These are phyloP conservation scores for Petrocephalus sullivani DNA, from an alignment of 2,797 vertebrate genomes.

Conservation along the genomic window DNA sequence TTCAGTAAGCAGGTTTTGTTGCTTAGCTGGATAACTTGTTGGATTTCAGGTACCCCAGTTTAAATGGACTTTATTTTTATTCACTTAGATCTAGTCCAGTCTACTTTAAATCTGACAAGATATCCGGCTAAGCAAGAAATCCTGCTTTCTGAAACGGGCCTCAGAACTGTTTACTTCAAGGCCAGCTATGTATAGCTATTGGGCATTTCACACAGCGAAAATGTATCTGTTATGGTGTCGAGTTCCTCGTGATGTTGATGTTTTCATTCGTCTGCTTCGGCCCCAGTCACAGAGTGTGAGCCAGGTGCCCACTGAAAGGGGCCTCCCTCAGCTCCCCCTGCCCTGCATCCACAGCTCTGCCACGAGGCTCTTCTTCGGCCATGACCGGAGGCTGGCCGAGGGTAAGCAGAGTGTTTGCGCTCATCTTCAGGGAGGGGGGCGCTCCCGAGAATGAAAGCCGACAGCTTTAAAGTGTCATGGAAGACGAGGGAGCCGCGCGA, in stretches of 20 bases:
- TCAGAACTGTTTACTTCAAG: not conserved
- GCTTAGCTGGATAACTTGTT: not conserved
- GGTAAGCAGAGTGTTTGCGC: constrained; percentile 55
- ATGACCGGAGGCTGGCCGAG: constrained; percentile 84
- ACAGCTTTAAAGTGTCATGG: not conserved
- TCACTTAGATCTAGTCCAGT: not conserved
- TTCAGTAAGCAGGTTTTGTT: not conserved
- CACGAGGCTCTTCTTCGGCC: constrained; percentile 91
- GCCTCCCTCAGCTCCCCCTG: constrained; percentile 82
- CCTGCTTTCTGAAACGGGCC: not conserved
- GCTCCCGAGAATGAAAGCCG: not conserved
- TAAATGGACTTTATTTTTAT: not conserved
- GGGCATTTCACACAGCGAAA: not conserved
- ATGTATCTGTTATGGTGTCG: not conserved
- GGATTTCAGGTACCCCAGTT: not conserved
- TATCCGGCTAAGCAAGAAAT: not conserved
- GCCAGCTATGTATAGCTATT: not conserved
- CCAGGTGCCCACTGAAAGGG: constrained; percentile 55
- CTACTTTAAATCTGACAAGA: not conserved
- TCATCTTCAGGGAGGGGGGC: not conserved
- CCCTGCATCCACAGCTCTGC: constrained; percentile 83
- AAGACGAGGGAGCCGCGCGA: not conserved
- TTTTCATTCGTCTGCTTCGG: not conserved
- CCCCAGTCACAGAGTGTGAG: constrained; percentile 66
- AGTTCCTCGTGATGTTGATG: not conserved